Percentiles rank a stretch among this genome's conserved stretches.
Evolutionary conservation across 2,888 invertebrate species (phyloP).

Genomic region (Mesopsocus fuscifrons): DNA sequence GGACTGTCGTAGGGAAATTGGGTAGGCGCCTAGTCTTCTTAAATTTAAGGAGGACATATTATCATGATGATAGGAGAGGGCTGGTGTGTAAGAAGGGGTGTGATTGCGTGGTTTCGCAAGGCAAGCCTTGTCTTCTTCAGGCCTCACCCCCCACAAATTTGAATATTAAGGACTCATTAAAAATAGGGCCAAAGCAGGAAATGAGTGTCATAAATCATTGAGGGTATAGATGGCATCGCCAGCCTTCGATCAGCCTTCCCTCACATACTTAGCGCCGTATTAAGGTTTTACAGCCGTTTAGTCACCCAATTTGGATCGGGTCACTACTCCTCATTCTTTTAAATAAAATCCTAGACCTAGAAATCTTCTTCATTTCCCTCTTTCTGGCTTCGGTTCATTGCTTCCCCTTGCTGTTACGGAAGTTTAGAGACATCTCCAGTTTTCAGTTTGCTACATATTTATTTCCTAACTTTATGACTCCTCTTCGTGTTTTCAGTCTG

Average conservation of each 20-base stretch:
- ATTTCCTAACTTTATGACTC: too few species aligned
- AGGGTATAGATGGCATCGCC: constrained; percentile 8
- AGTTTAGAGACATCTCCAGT: too few species aligned
- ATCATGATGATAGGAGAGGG: constrained; percentile 8
- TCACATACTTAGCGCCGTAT: not conserved
- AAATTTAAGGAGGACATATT: constrained; percentile 9
- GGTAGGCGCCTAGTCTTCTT: too few species aligned
- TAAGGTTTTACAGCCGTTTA: not conserved
- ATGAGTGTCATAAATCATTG: constrained; percentile 8
- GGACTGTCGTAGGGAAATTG: too few species aligned
- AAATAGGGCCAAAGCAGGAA: constrained; percentile 10
- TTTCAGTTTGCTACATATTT: too few species aligned
- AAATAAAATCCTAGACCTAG: too few species aligned
- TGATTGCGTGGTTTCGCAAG: not conserved
- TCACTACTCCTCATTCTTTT: too few species aligned
- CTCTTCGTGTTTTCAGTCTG: too few species aligned
- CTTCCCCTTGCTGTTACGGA: too few species aligned
- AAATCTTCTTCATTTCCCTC: too few species aligned
- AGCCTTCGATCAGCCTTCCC: constrained; percentile 7
- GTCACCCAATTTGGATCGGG: too few species aligned
- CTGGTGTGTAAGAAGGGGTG: not conserved
- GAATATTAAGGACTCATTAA: constrained; percentile 10
- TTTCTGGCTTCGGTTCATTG: too few species aligned
- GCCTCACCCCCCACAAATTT: constrained; percentile 1
- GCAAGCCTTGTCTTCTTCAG: not conserved